Conservation (phyloP, 2,888 invertebrate genomes). For the Lasioglossum malachurum region DNA sequence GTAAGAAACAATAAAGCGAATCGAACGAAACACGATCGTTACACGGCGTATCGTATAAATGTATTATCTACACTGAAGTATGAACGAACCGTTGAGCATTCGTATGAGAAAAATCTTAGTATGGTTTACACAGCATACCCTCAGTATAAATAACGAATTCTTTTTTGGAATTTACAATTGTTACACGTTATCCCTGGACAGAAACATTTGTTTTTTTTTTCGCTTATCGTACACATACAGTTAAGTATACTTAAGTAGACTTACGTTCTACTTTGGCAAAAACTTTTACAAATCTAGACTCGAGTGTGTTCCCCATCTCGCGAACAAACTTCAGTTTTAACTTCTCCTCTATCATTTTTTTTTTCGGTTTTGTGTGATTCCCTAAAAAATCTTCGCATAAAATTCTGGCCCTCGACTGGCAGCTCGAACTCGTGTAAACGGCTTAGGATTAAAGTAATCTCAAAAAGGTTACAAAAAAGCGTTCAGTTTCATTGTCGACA, state of each 20-base stretch:
- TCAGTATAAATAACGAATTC: constrained; percentile 64
- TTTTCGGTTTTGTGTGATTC: constrained; percentile 43
- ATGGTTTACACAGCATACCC: constrained; percentile 52
- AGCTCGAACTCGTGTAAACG: constrained; percentile 60
- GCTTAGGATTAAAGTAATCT: constrained; percentile 74
- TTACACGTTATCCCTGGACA: constrained; percentile 56
- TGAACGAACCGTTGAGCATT: constrained; percentile 60
- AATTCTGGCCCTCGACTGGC: constrained; percentile 68
- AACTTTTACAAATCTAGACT: constrained; percentile 75
- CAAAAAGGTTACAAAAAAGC: constrained; percentile 75
- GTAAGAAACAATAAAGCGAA: constrained; percentile 50
- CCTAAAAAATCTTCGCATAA: constrained; percentile 64
- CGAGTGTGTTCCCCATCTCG: constrained; percentile 36
- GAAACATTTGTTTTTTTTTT: constrained; percentile 30
- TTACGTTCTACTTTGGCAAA: constrained; percentile 80
- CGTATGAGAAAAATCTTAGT: constrained; percentile 41
- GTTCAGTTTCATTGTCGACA: constrained; percentile 62
- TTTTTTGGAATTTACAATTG: constrained; percentile 77
- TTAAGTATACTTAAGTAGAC: constrained; percentile 77
- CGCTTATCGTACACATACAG: constrained; percentile 71
- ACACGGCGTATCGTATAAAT: neutral
- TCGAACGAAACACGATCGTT: constrained; percentile 47
- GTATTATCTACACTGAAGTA: constrained; percentile 52
- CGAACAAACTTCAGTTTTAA: neutral
- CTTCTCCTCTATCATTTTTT: constrained; percentile 34